Conservation (phyloP, 2,888 invertebrate species). For the Diachrysia chrysitis region DNA sequence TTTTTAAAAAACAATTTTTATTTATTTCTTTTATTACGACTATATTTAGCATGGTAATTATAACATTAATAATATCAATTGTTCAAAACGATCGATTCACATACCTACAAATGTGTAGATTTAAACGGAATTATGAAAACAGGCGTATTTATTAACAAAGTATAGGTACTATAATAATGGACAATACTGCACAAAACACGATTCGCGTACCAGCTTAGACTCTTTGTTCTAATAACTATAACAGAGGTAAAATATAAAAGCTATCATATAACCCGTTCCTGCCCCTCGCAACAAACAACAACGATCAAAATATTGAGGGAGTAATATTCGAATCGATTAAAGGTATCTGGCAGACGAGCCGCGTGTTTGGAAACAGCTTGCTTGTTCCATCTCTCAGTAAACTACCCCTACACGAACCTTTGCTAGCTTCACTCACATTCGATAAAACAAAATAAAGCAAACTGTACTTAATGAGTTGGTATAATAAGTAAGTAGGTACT, state of each 20-base stretch:
- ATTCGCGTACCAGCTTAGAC: constrained; percentile 70
- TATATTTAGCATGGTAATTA: constrained; percentile 75
- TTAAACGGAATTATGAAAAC: constrained; percentile 65
- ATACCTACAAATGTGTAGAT: constrained; percentile 63
- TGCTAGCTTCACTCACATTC: constrained; percentile 1
- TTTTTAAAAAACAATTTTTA: constrained; percentile 70
- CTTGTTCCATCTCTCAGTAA: constrained; percentile 34
- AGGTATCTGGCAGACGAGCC: constrained; percentile 65
- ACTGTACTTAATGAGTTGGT: constrained; percentile 13
- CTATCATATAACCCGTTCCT: constrained; percentile 76
- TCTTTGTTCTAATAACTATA: constrained; percentile 78
- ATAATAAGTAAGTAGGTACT: constrained; percentile 15
- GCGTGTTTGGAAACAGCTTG: constrained; percentile 63
- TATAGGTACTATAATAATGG: constrained; percentile 60
- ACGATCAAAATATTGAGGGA: constrained; percentile 75
- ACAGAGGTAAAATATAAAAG: constrained; percentile 84
- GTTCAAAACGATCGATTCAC: constrained; percentile 67
- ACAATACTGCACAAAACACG: constrained; percentile 68
- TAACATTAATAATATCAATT: constrained; percentile 79
- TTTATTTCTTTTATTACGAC: constrained; percentile 67
- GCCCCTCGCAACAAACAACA: constrained; percentile 78
- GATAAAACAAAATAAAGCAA: constrained; percentile 8
- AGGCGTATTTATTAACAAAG: constrained; percentile 62
- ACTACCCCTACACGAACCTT: constrained; percentile 30
- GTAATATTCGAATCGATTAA: constrained; percentile 73